These are phyloP conservation scores for Chiroxiphia lanceolata DNA, from an alignment of 2,797 vertebrate genomes.

Conservation along the genomic window DNA sequence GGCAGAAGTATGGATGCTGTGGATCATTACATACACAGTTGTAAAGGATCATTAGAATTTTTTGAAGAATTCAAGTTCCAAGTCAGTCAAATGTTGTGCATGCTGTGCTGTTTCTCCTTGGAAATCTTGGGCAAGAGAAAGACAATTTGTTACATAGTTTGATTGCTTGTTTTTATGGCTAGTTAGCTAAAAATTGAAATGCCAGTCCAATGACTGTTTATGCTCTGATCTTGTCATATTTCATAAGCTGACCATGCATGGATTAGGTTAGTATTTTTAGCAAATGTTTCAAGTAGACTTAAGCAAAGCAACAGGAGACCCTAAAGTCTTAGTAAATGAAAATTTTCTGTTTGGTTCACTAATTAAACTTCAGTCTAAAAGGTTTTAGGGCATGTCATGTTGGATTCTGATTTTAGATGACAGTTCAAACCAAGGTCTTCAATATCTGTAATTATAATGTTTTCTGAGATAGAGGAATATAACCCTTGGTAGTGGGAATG, in stretches of 20 bases:
- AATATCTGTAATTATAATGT: conserved; percentile 22
- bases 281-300: background rate
- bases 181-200: background rate
- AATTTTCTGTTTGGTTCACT: background rate
- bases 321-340: background rate
- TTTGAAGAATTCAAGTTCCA: background rate
- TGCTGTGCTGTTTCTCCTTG: background rate
- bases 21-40: background rate
- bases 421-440: conserved; percentile 27
- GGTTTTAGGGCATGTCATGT: background rate
- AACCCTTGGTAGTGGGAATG: conserved; percentile 14
- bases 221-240: background rate
- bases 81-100: background rate
- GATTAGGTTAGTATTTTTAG: background rate
- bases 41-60: background rate
- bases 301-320: background rate
- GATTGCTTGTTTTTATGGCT: conserved; percentile 10
- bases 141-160: background rate
- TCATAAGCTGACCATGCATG: background rate
- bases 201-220: background rate
- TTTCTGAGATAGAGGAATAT: conserved; percentile 10
- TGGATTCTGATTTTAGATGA: conserved; percentile 20
- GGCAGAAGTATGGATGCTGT: background rate
- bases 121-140: background rate
- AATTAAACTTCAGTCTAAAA: background rate